Evolutionary conservation across 2,113 vertebrate genomes (phyloP), one percentile per base, ranked within the genome.

Genomic region (Oreochromis spilurus): DNA sequence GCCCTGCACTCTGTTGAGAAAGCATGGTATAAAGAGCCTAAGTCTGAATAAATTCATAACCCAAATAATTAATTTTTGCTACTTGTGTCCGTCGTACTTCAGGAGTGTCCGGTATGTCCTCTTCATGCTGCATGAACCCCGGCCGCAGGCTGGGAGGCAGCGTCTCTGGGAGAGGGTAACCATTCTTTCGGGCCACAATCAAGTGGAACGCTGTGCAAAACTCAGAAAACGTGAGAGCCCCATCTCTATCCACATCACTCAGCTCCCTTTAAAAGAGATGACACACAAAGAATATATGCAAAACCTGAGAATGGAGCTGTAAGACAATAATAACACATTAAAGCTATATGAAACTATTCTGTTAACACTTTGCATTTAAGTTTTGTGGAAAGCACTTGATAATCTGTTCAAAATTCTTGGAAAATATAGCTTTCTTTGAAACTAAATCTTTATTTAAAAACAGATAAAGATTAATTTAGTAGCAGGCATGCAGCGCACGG

Each of bases 131-230:
- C 19, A 96, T 45, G 81, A 95, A 97, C 13, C 97, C 96, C 0
- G 88, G 88, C 52, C 3, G 78, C 87, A 99, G 95, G 0, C 97
- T 97, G 1, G 96, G 96, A 0, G 98, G 98, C 17, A 99, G 96
- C 2, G 91, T 96, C 82, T 99, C 98, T 0, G 98, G 98, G 7
- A 99, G 96, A 5, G 97, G 95, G 89, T 97, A 99, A 5, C 98
- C 98, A 5, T 99, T 99, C 95, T 99, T 99, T 29, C 98, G 97
- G 0, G 98, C 98, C 94, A 99, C 98, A 29, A 99, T 97, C 17
- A 99, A 96, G 92, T 99, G 98, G 93, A 99, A 99, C 2, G 98
- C 98, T 0, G 97, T 97, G 96, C 98, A 99, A 83, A 99, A 99
- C 93, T 99, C 98, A 0, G 96, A 81, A 57, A 99, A 96, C 0